Base-by-base conservation (phyloP, 1,140 invertebrate genomes). In the Psix sp. region DNA sequence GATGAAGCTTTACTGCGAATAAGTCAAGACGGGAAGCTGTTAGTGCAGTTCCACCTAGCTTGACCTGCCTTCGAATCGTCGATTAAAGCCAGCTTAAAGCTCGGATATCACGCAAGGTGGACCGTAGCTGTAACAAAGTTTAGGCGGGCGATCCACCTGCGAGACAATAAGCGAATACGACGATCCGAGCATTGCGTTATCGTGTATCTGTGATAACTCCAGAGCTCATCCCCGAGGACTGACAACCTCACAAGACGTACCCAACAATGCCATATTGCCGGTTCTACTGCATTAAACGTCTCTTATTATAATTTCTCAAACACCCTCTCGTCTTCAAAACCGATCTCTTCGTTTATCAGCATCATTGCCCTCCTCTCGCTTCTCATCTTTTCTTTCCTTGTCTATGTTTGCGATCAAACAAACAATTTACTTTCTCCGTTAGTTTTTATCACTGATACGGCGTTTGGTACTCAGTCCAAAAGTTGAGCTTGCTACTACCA, bases 151-250 rank as follows among this genome's bases (percentile, higher is more conserved):
- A 57, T 18, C 49, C 26, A 49, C 57, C 52, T 35, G 36, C 26
- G 29, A 56, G 49, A 74, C 59, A 57, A 60, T 24, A 60, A 46
- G 36, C 66, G 52, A 54, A 65, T 56, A 46, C 51, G 65, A 36
- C 68, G 74, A 76, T 73, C 65, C 74, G 68, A 67, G 63, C 65
- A 62, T 48, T 68, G 68, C 65, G 74, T 76, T 76, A 76, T 76
- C 74, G 63, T 76, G 68, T 73, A 70, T 76, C 74, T 76, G 74
- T 76, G 74, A 76, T 76, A 76, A 70, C 68, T 70, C 65, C 51
- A 66, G 74, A 76, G 74, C 74, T 76, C 67, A 72, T 76, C 63
- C 52, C 57, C 68, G 68, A 59, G 57, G 67, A 52, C 54, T 71
- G 62, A 59, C 60, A 13, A 67, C 51, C 49, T 56, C 49, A 60